Conservation (phyloP, 2,888 invertebrate species). For the Zygogramma bicolorata region DNA sequence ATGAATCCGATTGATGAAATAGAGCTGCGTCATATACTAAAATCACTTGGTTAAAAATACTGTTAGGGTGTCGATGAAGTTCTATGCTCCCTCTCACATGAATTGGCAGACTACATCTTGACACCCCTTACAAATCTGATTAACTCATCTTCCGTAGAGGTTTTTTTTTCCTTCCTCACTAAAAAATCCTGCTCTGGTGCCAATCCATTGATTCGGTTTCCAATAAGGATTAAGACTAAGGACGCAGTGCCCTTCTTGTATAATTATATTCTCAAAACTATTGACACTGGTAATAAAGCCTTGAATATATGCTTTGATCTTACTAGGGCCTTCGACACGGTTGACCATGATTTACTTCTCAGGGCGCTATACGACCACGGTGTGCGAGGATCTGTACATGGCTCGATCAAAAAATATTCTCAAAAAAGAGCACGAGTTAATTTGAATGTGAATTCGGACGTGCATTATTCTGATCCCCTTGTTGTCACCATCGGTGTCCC, state of each 20-base stretch:
- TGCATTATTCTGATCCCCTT: slow-evolving; percentile 3
- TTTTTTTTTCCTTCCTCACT: neutral
- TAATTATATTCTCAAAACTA: neutral
- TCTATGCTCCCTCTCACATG: too few species aligned
- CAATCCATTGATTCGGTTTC: neutral
- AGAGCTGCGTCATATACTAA: too few species aligned
- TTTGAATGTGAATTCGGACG: neutral
- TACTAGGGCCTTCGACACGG: neutral
- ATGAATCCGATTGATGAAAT: too few species aligned
- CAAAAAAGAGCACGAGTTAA: neutral
- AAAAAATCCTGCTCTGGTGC: neutral
- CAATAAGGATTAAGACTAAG: neutral
- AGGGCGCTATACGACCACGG: neutral
- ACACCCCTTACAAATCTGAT: neutral
- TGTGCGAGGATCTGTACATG: neutral
- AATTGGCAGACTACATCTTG: neutral
- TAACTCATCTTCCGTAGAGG: neutral
- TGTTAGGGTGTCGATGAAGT: neutral
- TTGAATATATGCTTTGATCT: neutral
- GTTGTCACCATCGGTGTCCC: neutral
- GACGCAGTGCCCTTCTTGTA: neutral
- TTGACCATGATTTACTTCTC: neutral
- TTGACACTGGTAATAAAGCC: neutral
- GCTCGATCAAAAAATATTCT: neutral
- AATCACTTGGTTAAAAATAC: neutral